phyloP scores from a whole-genome alignment of 1,140 invertebrate species.

The Heliconius himera region DNA sequence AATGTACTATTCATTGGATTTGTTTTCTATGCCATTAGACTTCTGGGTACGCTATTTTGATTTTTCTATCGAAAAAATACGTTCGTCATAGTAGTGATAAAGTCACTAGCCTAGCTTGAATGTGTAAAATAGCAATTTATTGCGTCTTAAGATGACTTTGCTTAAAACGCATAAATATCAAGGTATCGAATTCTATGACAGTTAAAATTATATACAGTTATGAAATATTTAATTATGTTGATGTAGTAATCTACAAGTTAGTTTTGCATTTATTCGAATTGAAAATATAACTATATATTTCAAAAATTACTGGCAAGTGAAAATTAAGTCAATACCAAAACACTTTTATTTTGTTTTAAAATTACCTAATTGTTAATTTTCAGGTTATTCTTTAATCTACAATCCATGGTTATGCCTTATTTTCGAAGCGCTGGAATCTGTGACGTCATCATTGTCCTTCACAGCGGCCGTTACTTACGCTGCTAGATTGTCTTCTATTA shows the following conservation, averaged over 20 bases:
- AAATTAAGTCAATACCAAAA: background rate
- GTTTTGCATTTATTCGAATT: too few species aligned
- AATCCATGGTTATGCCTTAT: constrained; percentile 91
- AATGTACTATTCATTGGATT: constrained; percentile 92
- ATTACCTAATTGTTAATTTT: background rate
- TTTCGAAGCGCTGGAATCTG: constrained; percentile 92
- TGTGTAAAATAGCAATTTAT: too few species aligned
- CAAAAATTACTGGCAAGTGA: too few species aligned
- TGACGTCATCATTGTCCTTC: constrained; percentile 91
- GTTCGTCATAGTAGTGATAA: too few species aligned
- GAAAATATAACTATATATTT: too few species aligned
- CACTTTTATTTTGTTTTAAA: background rate
- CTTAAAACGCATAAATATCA: background rate
- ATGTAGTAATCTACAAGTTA: too few species aligned
- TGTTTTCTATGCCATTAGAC: constrained; percentile 88
- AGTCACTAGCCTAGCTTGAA: too few species aligned
- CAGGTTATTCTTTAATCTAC: constrained; percentile 91
- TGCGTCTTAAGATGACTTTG: too few species aligned
- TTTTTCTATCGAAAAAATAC: background rate
- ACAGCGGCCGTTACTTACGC: constrained; percentile 92
- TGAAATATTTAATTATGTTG: too few species aligned
- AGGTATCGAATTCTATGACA: background rate
- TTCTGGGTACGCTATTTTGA: constrained; percentile 83
- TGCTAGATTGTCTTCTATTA: constrained; percentile 88
- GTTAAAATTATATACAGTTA: too few species aligned